Evolutionary conservation across 2,113 vertebrate genomes (phyloP), one percentile per base, ranked within the genome.

Genomic region (Climacteris rufus): DNA sequence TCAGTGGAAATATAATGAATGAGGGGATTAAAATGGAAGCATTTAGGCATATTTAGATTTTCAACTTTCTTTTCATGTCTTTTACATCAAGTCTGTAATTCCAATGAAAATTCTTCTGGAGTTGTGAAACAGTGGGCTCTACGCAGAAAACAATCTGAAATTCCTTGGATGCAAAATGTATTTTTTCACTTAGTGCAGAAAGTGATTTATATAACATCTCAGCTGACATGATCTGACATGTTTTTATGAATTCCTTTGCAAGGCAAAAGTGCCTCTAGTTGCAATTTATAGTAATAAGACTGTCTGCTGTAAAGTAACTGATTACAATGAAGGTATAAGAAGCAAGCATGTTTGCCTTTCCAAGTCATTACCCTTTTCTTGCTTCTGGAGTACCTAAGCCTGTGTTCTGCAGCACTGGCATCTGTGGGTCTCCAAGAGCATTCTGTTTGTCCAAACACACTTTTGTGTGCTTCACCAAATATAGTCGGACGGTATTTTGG

Each of bases 221-320:
- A 78, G 71, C 86, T 96, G 95, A 96, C 96, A 88, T 96, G 96
- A 97, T 92, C 90, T 96, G 87, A 96, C 96, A 96, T 69, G 96
- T 93, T 97, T 94, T 92, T 91, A 93, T 88, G 87, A 95, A 96
- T 97, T 97, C 94, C 88, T 95, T 96, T 83, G 83, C 79, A 84
- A 97, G 93, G 93, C 92, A 95, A 89, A 97, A 97, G 71, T 94
- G 94, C 82, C 94, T 97, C 72, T 91, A 94, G 94, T 94, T 96
- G 92, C 90, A 96, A 89, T 96, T 96, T 96, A 93, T 95, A 96
- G 93, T 95, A 94, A 96, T 97, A 93, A 96, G 83, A 89, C 88
- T 96, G 86, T 93, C 83, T 96, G 57, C 88, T 93, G 25, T 79
- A 82, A 85, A 95, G 90, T 93, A 95, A 89, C 90, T 96, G 85